Base-by-base conservation (phyloP, 2,113 vertebrate species). In the Hemicordylus capensis region DNA sequence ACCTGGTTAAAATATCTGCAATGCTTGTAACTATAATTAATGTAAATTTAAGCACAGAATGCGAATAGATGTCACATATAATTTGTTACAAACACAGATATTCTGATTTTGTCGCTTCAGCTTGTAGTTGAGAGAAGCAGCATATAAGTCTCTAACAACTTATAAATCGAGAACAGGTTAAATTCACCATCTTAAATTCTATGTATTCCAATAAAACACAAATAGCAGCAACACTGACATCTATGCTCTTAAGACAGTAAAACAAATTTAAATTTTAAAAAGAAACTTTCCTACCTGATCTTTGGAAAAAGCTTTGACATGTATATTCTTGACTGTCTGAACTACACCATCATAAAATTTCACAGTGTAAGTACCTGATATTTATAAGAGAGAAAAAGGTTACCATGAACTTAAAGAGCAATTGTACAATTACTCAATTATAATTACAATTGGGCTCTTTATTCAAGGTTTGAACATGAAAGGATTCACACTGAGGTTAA, bases 321-420 rank as follows among this genome's bases (percentile, higher is more conserved):
- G 98, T 91, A 99, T 98, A 85, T 98, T 97, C 95, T 99, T 99
- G 92, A 99, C 98, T 22, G 97, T 98, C 93, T 98, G 98, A 94
- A 99, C 95, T 93, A 99, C 98, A 66, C 98, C 98, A 90, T 99
- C 99, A 86, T 98, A 99, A 96, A 99, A 99, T 61, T 98, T 98
- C 93, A 99, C 98, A 54, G 98, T 99, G 95, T 99, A 99, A 10
- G 97, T 98, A 88, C 98, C 98, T 99, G 93, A 87, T n/a, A n/a
- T 95, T 94, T 89, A 88, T 48, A 73, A 85, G 73, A 63, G 86
- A n/a, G 94, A 89, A 95, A 95, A 19, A 93, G 91, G 91, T 39
- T 1, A 1, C 37, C 76, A 92, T 86, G 54, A 74, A 39, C 3
- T 75, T 2, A 34, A 84, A 54, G 75, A 85, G 39, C 54, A 48